Evolutionary conservation across 2,797 vertebrate genomes (phyloP).

Genomic region (Lerista edwardsae): DNA sequence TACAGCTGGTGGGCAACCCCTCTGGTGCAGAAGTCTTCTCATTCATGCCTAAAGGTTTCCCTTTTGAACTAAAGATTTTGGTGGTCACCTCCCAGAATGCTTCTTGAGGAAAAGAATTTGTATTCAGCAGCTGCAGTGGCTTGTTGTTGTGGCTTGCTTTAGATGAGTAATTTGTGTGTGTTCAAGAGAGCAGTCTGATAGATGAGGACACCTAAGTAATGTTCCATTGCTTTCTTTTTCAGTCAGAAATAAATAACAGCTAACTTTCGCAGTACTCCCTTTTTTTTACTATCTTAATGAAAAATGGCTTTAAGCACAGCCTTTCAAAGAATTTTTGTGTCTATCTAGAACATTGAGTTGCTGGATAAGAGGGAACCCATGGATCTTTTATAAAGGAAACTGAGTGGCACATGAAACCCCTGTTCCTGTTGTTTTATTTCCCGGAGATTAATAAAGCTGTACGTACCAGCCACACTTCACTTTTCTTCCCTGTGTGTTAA

Average conservation of each 20-base stretch:
- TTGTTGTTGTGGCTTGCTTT: not conserved
- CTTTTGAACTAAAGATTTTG: conserved; percentile 13
- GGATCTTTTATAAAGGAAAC: conserved; percentile 24
- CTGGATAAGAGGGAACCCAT: conserved; percentile 16
- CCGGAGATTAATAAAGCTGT: conserved; percentile 48
- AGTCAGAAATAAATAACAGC: not conserved
- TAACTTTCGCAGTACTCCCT: not conserved
- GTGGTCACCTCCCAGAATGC: not conserved
- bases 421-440: conserved; percentile 58
- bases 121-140: not conserved
- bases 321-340: conserved; percentile 17
- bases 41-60: not conserved
- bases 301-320: conserved; percentile 12
- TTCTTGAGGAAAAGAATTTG: not conserved
- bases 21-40: not conserved
- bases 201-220: conserved; percentile 12
- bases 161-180: not conserved
- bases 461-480: conserved; percentile 10
- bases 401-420: conserved; percentile 47
- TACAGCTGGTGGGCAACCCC: too few species aligned
- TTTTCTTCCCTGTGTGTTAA: conserved; percentile 56
- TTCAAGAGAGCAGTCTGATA: conserved; percentile 18
- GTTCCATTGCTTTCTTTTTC: not conserved
- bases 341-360: conserved; percentile 27
- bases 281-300: conserved; percentile 36